These are phyloP conservation scores for Epicampocera succincta DNA, from an alignment of 2,888 invertebrate species.

Conservation along the genomic window DNA sequence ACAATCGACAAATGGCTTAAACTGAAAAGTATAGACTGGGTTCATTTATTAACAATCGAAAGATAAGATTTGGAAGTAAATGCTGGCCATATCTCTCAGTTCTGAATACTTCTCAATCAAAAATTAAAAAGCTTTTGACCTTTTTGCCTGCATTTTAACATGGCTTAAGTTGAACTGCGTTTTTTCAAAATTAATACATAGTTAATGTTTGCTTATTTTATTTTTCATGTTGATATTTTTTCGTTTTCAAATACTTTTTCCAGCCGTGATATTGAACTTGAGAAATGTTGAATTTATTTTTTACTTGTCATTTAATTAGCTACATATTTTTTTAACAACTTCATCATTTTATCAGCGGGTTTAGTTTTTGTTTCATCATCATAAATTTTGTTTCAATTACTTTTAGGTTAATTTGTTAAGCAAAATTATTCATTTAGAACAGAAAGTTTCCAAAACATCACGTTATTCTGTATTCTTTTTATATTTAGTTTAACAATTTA, in stretches of 20 bases:
- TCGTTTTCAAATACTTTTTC: slow-evolving; percentile 31
- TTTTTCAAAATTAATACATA: too few species aligned
- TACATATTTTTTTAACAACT: slow-evolving; percentile 12
- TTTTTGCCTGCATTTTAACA: too few species aligned
- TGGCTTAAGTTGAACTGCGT: background rate
- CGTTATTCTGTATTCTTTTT: slow-evolving; percentile 39
- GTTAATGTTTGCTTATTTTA: slow-evolving; percentile 9
- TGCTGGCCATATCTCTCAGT: too few species aligned
- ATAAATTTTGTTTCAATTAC: too few species aligned
- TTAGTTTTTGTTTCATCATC: slow-evolving; percentile 20
- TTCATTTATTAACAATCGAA: too few species aligned
- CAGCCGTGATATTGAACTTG: slow-evolving; percentile 55
- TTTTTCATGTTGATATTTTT: background rate
- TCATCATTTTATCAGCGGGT: background rate
- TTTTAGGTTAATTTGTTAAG: too few species aligned
- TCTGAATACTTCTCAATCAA: too few species aligned
- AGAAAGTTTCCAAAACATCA: slow-evolving; percentile 32
- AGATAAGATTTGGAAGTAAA: too few species aligned
- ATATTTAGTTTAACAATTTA: slow-evolving; percentile 31
- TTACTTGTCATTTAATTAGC: background rate
- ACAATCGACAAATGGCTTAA: too few species aligned
- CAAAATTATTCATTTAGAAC: background rate
- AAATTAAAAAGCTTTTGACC: too few species aligned
- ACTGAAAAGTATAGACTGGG: too few species aligned
- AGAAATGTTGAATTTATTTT: slow-evolving; percentile 16